Base-by-base conservation (phyloP, 2,113 vertebrate genomes). In the Odocoileus virginianus region DNA sequence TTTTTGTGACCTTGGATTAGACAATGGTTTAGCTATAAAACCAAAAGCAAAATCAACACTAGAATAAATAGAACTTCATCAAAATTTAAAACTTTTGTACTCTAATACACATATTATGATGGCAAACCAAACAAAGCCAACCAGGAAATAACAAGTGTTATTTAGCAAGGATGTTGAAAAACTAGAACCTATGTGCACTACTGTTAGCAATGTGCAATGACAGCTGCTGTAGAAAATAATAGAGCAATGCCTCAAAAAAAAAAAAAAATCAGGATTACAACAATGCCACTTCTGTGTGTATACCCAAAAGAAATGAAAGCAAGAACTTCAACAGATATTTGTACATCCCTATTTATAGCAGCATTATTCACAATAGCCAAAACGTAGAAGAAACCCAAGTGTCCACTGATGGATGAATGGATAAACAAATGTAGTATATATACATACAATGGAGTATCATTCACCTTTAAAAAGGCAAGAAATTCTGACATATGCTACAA, bases 21-120 rank as follows among this genome's bases (percentile, higher is more conserved):
- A 85, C 21, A 28, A 89, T 19, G 7, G n/a, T 78, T 91, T 97
- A 91, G 57, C 57, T 85, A 74, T 71, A 28, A 97, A 61, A 94
- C 27, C 33, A 87, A 93, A 94, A 96, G 52, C 55, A 67, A 28
- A 91, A 91, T 43, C 33, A 30, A 94, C 17, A 71, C 9, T 28
- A 61, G 95, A 95, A 61, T 1, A 92, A 64, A 60, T 1, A 86
- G 21, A 82, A 91, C 47, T 88, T 52, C n/a, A 94, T 79, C 19
- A 96, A 95, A 96, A 85, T 84, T 83, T 79, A 91, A 93, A 94
- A 96, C 50, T 89, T 92, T 64, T 95, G 28, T 60, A 50, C 28
- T 76, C 36, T 89, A 76, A 94, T 67, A 84, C 7, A 14, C 79
- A 93, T 52, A 81, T 79, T 94, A 83, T 50, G 23, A 90, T 27